Conservation (phyloP, 2,797 vertebrate genomes). For the Enteromius viviparus region DNA sequence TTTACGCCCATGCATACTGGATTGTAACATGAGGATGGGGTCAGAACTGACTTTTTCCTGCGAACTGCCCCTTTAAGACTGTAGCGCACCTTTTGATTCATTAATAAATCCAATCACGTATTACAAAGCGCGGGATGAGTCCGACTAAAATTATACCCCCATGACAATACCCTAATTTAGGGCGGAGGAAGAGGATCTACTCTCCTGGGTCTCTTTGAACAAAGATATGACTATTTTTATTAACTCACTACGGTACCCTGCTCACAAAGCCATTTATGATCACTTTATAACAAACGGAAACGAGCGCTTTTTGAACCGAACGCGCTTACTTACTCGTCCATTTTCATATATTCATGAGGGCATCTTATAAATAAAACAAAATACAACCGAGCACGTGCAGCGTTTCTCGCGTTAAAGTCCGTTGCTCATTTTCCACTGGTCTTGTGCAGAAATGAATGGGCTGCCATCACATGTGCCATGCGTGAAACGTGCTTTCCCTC, state of each 20-base stretch:
- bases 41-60: not conserved
- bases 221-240: not conserved
- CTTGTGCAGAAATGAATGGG: not conserved
- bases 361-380: not conserved
- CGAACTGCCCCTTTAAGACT: not conserved
- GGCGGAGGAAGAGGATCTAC: not conserved
- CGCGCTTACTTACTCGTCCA: too few relatives aligned
- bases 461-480: conserved; percentile 52
- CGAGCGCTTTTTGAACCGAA: not conserved
- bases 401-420: not conserved
- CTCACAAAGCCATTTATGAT: not conserved
- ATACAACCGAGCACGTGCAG: not conserved
- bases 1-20: too few relatives aligned
- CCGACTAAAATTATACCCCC: conserved; percentile 6
- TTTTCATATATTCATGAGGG: not conserved
- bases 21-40: not conserved
- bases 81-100: not conserved
- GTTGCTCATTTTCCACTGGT: not conserved
- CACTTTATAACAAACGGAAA: not conserved
- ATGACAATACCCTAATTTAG: conserved; percentile 1
- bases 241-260: not conserved
- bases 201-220: not conserved
- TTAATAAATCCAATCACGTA: not conserved
- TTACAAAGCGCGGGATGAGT: not conserved
- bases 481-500: conserved; percentile 46